phyloP scores from a whole-genome alignment of 2,888 invertebrate species.

The Salticus scenicus region DNA sequence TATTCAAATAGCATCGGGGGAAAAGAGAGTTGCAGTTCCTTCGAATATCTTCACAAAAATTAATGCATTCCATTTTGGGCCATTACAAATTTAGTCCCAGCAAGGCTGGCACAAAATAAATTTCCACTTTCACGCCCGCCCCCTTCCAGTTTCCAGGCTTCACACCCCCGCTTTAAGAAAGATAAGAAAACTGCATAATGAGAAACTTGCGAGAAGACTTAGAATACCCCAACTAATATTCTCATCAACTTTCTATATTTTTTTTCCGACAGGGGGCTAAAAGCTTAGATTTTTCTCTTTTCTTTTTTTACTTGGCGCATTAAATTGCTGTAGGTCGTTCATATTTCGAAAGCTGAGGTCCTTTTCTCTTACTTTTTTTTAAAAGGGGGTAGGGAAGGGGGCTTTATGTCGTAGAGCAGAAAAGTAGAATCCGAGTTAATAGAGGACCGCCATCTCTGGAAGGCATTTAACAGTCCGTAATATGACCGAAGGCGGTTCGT shows the following conservation, averaged over 20 bases:
- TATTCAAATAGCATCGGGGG: background rate
- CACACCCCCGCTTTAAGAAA: constrained; percentile 4
- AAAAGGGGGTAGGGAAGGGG: background rate
- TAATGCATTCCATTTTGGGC: constrained; percentile 3
- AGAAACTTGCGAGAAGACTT: constrained; percentile 16
- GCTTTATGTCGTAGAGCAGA: too few relatives aligned
- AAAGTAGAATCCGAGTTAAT: constrained; percentile 44
- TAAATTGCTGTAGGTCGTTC: constrained; percentile 56
- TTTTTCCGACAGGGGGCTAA: constrained; percentile 10
- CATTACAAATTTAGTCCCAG: constrained; percentile 4
- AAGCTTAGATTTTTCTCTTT: background rate
- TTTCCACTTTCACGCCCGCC: background rate
- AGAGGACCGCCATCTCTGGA: constrained; percentile 64
- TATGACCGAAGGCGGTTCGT: constrained; percentile 58
- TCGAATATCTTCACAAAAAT: constrained; percentile 8
- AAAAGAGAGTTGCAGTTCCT: background rate
- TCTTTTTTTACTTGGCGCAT: constrained; percentile 34
- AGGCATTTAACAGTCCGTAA: constrained; percentile 68
- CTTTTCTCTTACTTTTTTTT: constrained; percentile 2
- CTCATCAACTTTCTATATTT: constrained; percentile 24
- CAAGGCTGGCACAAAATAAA: constrained; percentile 16
- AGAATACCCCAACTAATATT: constrained; percentile 22
- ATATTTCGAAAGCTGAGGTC: constrained; percentile 40
- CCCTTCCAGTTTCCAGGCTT: background rate
- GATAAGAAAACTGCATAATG: constrained; percentile 22